These are phyloP conservation scores for Isoperla grammatica DNA, from an alignment of 2,888 invertebrate species.

Conservation along the genomic window DNA sequence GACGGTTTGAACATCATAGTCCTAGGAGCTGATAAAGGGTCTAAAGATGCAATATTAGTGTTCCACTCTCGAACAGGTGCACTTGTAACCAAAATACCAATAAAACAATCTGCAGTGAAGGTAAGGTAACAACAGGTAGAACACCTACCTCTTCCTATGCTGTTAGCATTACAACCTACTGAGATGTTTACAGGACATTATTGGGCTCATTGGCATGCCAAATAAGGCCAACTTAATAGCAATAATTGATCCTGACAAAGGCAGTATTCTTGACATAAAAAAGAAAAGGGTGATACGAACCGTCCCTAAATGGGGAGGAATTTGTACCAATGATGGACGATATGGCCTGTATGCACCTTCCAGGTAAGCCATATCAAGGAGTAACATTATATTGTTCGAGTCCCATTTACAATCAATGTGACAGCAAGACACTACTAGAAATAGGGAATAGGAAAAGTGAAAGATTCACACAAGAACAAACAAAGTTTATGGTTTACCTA, in stretches of 20 bases:
- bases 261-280: constrained; percentile 83
- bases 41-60: constrained; percentile 74
- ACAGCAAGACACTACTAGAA: too few species aligned
- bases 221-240: constrained; percentile 82
- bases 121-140: too few species aligned
- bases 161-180: too few species aligned
- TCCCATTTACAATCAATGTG: too few species aligned
- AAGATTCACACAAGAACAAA: too few species aligned
- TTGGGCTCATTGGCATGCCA: constrained; percentile 70
- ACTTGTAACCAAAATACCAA: constrained; percentile 46
- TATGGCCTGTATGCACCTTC: constrained; percentile 89
- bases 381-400: too few species aligned
- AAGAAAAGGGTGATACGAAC: constrained; percentile 82
- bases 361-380: constrained; percentile 42
- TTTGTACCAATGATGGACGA: constrained; percentile 79
- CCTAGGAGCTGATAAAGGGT: constrained; percentile 75
- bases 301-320: constrained; percentile 89
- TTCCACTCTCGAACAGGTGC: constrained; percentile 78
- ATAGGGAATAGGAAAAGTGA: too few species aligned
- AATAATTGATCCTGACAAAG: constrained; percentile 84
- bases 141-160: too few species aligned
- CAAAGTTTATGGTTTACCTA: too few species aligned
- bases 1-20: constrained; percentile 74
- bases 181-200: constrained; percentile 62
- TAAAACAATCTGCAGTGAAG: constrained; percentile 51